Base-by-base conservation (phyloP, 2,888 invertebrate species). In the Bombylius major region DNA sequence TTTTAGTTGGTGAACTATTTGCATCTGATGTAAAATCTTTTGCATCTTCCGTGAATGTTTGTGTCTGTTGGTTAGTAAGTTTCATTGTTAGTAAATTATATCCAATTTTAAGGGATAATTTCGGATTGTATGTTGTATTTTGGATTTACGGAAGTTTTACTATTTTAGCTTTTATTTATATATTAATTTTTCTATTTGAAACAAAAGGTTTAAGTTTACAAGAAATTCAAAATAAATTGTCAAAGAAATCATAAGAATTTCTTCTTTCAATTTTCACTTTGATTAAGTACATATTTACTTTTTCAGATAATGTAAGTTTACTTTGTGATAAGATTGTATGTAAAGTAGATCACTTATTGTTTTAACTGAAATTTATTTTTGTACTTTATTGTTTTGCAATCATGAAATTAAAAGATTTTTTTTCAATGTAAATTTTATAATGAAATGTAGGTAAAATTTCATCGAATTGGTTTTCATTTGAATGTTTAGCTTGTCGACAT, bases 171-270 rank as follows among this genome's bases (percentile, higher is more conserved):
- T 81, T 82, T 64, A 73, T 84, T 64, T 90, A 88, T 74, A 80
- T 84, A 0, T 68, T 81, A 56, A 77, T 83, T 63, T 68, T 82
- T 56, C 78, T 91, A 23, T 88, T 89, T 0, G 90, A 90, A 75
- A 90, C 90, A 3, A 89, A 86, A 71, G 89, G 89, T 53, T 87
- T 85, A 75, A 83, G 83, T 62, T 78, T 89, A 64, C 81, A 83
- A 65, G 83, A 90, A 72, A 89, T 91, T 59, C 84, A 86, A 69
- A 77, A 47, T 8, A 47, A 5, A 23, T 47, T 47, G 13, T 23
- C 14, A 7, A 47, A 4, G 4, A 31, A 23, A 23, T 13, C 11
- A 12, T 42, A 5, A 42, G 42, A 13, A n/a, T n/a, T n/a, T n/a
- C n/a, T n/a, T n/a, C n/a, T n/a, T n/a, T n/a, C n/a, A n/a, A n/a